Conservation (phyloP, 2,113 vertebrate genomes). For the Menura novaehollandiae region DNA sequence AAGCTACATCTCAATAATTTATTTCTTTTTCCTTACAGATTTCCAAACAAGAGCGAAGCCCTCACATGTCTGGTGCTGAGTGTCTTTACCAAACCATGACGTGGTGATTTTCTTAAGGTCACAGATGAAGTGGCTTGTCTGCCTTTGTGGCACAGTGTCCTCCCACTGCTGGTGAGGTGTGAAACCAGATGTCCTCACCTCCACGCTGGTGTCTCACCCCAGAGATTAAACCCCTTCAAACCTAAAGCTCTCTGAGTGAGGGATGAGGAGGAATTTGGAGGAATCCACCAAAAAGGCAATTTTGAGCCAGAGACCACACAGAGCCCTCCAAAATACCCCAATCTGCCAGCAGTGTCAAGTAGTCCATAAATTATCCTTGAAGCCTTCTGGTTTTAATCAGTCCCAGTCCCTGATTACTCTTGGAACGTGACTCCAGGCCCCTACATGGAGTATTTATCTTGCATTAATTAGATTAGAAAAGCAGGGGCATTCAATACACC, state of each 20-base stretch:
- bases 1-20: background rate
- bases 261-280: background rate
- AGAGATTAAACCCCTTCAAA: background rate
- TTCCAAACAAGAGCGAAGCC: background rate
- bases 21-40: background rate
- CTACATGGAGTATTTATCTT: conserved; percentile 70
- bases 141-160: background rate
- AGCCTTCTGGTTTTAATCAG: conserved; percentile 65
- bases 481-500: conserved; percentile 69
- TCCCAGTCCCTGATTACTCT: conserved; percentile 38
- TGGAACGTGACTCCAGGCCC: conserved; percentile 51
- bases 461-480: conserved; percentile 73
- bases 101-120: background rate
- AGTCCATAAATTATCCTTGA: conserved; percentile 54
- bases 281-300: background rate
- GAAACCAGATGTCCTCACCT: background rate
- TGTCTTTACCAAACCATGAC: background rate
- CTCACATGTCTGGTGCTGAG: fast-evolving
- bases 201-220: background rate
- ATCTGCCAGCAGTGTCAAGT: background rate
- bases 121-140: background rate
- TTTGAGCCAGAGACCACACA: background rate
- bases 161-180: background rate
- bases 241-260: background rate
- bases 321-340: conserved; percentile 14